phyloP scores from a whole-genome alignment of 2,888 invertebrate species.

The Geotrupes spiniger region DNA sequence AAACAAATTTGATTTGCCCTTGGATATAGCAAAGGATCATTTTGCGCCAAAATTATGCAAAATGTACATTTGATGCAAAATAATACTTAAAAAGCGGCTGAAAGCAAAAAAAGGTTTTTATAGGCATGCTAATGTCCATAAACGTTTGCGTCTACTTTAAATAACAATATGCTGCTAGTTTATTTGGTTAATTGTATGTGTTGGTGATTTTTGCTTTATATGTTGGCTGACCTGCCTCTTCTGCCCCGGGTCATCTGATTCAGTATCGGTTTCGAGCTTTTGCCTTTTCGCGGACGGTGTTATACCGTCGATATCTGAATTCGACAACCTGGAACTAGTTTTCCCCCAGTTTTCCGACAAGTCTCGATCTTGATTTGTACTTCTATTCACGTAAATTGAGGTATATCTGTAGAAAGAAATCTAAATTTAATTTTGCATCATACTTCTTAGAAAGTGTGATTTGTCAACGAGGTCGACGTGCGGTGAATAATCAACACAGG shows the following conservation, averaged over 20 bases:
- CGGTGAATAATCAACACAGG: too few relatives aligned
- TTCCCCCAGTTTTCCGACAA: slow-evolving; percentile 28
- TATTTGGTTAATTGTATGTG: slow-evolving; percentile 10
- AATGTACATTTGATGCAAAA: slow-evolving; percentile 9
- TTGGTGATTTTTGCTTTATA: slow-evolving; percentile 22
- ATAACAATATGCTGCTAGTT: too few relatives aligned
- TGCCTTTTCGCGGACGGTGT: slow-evolving; percentile 36
- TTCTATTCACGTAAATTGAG: slow-evolving; percentile 42
- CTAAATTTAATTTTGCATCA: too few relatives aligned
- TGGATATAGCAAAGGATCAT: not conserved
- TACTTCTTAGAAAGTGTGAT: too few relatives aligned
- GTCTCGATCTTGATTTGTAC: slow-evolving; percentile 37
- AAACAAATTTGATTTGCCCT: too few relatives aligned
- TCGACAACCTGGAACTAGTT: slow-evolving; percentile 18
- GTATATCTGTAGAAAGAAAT: slow-evolving; percentile 39
- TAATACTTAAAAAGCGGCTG: slow-evolving; percentile 10
- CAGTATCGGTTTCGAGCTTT: slow-evolving; percentile 42
- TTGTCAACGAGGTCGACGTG: too few relatives aligned
- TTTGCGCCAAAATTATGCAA: not conserved
- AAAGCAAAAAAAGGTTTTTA: slow-evolving; percentile 5
- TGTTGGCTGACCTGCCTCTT: slow-evolving; percentile 48
- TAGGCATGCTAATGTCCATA: not conserved
- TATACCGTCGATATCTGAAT: slow-evolving; percentile 31
- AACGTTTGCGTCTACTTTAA: too few relatives aligned
- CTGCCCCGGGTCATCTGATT: slow-evolving; percentile 39